Evolutionary conservation across 1,140 invertebrate genomes (phyloP).

Genomic region (Phenacoccus solenopsis): DNA sequence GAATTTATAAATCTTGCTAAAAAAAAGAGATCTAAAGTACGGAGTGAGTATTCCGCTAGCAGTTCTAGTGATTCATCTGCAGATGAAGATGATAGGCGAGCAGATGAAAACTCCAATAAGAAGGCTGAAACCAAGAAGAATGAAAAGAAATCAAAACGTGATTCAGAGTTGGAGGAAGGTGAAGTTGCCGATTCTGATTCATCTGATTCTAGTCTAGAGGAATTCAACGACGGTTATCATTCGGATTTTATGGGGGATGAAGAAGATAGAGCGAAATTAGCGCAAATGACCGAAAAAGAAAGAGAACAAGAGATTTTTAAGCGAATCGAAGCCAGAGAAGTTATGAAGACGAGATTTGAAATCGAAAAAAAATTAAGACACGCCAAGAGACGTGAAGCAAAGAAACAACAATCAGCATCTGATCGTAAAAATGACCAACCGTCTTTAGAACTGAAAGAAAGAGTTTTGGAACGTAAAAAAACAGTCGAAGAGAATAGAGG

Average conservation of each 20-base stretch:
- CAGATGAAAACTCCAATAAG: neutral
- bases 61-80: neutral
- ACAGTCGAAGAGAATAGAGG: slow-evolving; percentile 76
- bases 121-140: neutral
- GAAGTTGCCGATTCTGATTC: slow-evolving; percentile 26
- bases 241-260: slow-evolving; percentile 96
- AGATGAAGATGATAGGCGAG: neutral
- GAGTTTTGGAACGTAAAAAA: slow-evolving; percentile 80
- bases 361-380: slow-evolving; percentile 87
- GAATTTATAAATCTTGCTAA: neutral
- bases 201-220: slow-evolving; percentile 45
- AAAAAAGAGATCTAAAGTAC: neutral
- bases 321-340: slow-evolving; percentile 82
- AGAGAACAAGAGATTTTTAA: slow-evolving; percentile 95
- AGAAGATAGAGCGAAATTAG: slow-evolving; percentile 76
- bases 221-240: slow-evolving; percentile 77
- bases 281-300: slow-evolving; percentile 92
- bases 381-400: slow-evolving; percentile 67
- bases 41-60: neutral
- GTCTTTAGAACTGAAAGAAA: slow-evolving; percentile 53
- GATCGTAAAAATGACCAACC: slow-evolving; percentile 33
- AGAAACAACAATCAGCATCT: slow-evolving; percentile 43
- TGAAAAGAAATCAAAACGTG: neutral
- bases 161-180: slow-evolving; percentile 4
- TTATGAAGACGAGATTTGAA: slow-evolving; percentile 90